Evolutionary conservation across 2,113 vertebrate species (phyloP).

Genomic region (Empidonax traillii): DNA sequence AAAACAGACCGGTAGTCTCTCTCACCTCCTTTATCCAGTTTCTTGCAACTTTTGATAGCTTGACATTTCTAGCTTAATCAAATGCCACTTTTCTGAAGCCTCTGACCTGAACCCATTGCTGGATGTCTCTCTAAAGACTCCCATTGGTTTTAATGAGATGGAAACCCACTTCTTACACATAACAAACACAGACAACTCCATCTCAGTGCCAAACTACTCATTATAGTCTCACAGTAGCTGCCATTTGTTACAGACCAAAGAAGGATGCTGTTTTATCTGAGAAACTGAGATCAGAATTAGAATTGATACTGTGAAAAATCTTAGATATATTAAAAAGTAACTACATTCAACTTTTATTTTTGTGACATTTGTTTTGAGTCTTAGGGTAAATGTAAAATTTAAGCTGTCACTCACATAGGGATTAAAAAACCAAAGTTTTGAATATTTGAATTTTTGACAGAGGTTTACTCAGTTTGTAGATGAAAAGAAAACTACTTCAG

Average conservation of each 20-base stretch:
- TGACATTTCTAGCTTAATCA: slow-evolving; percentile 24
- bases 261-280: background rate
- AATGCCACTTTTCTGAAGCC: background rate
- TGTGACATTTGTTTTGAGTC: background rate
- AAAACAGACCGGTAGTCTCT: background rate
- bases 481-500: background rate
- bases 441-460: background rate
- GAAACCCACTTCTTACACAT: background rate
- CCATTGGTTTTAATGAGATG: background rate
- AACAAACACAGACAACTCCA: background rate
- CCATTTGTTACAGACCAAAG: background rate
- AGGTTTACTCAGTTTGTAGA: background rate
- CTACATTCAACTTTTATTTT: background rate
- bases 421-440: background rate
- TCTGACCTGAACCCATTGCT: background rate
- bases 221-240: background rate
- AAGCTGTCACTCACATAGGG: background rate
- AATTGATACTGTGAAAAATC: background rate
- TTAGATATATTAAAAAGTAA: background rate
- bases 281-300: background rate
- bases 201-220: background rate
- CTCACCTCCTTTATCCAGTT: background rate
- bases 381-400: background rate
- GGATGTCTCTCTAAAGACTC: background rate
- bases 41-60: background rate